Conservation (phyloP, 2,888 invertebrate genomes). For the Cylindroiulus punctatus region DNA sequence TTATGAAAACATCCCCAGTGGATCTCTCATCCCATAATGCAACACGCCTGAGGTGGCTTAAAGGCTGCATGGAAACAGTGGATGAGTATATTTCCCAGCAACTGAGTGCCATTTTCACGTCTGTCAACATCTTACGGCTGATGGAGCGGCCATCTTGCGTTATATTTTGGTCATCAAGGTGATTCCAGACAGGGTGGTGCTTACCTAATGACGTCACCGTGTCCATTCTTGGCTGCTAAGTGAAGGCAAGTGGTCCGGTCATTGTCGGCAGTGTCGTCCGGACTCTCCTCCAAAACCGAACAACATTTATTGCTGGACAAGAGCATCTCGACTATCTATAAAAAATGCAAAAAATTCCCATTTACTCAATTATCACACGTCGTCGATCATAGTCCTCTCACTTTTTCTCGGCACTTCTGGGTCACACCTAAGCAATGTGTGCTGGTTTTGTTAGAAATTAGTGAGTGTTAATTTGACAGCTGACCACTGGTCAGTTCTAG, state of each 20-base stretch:
- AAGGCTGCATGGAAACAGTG: too few relatives aligned
- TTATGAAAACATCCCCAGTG: too few relatives aligned
- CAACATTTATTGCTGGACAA: slow-evolving; percentile 65
- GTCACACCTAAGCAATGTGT: not conserved
- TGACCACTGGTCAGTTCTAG: not conserved
- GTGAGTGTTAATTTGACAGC: not conserved
- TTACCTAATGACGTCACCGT: slow-evolving; percentile 67
- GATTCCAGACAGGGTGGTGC: not conserved
- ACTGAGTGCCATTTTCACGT: too few relatives aligned
- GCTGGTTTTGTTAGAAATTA: not conserved
- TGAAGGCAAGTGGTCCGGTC: slow-evolving; percentile 66
- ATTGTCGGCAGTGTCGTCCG: slow-evolving; percentile 65
- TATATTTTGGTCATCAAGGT: too few relatives aligned
- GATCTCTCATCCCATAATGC: too few relatives aligned
- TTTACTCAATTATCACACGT: not conserved
- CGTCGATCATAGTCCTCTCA: not conserved
- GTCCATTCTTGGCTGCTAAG: slow-evolving; percentile 67
- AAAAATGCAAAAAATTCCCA: not conserved
- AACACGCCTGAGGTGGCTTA: too few relatives aligned
- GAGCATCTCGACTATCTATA: slow-evolving; percentile 66
- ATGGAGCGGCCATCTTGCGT: too few relatives aligned
- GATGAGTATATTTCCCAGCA: too few relatives aligned
- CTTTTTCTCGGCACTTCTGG: not conserved
- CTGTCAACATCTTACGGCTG: too few relatives aligned
- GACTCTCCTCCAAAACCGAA: slow-evolving; percentile 63